Conservation (phyloP, 2,888 invertebrate species). For the Temnothorax ravouxi region DNA sequence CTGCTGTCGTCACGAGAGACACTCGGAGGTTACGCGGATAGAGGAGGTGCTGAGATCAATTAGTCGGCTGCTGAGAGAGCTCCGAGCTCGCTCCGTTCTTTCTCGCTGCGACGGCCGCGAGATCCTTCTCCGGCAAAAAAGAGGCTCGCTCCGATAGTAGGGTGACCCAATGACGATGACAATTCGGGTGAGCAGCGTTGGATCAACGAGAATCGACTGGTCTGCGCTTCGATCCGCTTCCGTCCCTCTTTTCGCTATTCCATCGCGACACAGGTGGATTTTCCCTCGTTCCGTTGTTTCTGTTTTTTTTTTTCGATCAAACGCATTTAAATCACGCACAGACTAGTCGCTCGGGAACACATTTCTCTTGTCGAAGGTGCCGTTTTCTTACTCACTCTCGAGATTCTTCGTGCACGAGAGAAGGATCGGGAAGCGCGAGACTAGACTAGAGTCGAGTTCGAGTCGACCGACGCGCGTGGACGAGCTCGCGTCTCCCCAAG, state of each 20-base stretch:
- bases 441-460: slow-evolving; percentile 70
- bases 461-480: slow-evolving; percentile 59
- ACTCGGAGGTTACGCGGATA: slow-evolving; percentile 58
- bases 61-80: slow-evolving; percentile 68
- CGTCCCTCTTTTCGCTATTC: slow-evolving; percentile 6
- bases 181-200: not conserved
- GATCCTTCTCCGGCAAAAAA: slow-evolving; percentile 1
- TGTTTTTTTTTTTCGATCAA: not conserved
- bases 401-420: slow-evolving; percentile 33
- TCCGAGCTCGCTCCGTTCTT: slow-evolving; percentile 58
- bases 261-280: not conserved
- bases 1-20: slow-evolving; percentile 57
- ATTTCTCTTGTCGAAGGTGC: not conserved
- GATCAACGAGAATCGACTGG: not conserved
- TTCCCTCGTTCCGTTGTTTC: not conserved
- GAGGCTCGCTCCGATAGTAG: slow-evolving; percentile 4
- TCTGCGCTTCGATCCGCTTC: not conserved
- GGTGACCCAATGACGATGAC: slow-evolving; percentile 10
- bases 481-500: slow-evolving; percentile 60
- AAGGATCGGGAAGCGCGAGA: slow-evolving; percentile 36
- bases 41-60: slow-evolving; percentile 76
- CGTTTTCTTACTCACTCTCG: not conserved
- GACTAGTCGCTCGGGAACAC: not conserved
- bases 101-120: slow-evolving; percentile 45
- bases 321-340: not conserved